Base-by-base conservation (phyloP, 1,140 invertebrate genomes). In the Venustaconcha ellipsiformis region DNA sequence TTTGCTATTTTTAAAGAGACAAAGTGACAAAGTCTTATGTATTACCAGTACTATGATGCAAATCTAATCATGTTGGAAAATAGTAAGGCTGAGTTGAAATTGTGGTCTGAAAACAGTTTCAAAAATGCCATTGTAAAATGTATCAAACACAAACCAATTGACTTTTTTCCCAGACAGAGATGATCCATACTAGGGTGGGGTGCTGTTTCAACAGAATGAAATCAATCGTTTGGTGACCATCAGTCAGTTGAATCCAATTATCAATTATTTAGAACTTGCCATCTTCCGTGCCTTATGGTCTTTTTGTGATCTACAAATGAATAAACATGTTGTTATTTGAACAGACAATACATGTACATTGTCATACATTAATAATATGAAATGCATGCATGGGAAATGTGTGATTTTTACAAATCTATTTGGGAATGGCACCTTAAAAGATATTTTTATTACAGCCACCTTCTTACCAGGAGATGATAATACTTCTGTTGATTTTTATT, bases 371-470 rank as follows among this genome's bases (percentile, higher is more conserved):
- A 76, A 76, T 67, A 23, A 71, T 65, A 55, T 70, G 26, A 68
- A 62, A 6, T 55, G 69, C 4, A 75, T 75, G 73, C 14, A 63
- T 12, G 30, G 6, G 14, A 23, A 18, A 70, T 76, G 68, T 63
- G 71, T 67, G 15, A 4, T 58, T 59, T 76, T 17, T 63, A 68
- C 14, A 70, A 66, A 64, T 8, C 66, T 14, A 71, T 76, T n/a
- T 76, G 74, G 74, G 17, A 70, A 64, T 76, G 68, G 74, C 70
- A 68, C 60, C 57, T 71, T 58, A 11, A 58, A 65, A 60, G 57
- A 76, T 23, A 67, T 76, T 26, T 71, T 57, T 66, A 13, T 76
- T 20, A 57, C 74, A 26, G 74, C 74, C 59, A 60, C 58, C 55
- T 66, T 65, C 60, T 70, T 76, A 20, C 68, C 57, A 57, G 74